A percentile compares a stretch with the other conserved stretches of the same genome.
Evolutionary conservation across 2,113 vertebrate genomes (phyloP).

Genomic region (Perca flavescens): DNA sequence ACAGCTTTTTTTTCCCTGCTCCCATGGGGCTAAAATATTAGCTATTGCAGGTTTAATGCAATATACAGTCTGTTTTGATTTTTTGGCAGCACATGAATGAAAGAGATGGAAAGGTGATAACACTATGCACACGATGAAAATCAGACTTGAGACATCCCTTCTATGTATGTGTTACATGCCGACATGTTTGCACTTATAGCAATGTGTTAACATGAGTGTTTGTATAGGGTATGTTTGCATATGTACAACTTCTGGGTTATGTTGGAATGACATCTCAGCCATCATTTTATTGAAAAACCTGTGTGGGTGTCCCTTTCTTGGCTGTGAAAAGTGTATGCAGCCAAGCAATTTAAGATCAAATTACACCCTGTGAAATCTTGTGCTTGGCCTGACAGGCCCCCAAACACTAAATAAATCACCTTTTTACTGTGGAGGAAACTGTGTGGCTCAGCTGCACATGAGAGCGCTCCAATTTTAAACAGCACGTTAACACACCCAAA

Average conservation of each 20-base stretch:
- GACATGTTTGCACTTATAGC: constrained; percentile 22
- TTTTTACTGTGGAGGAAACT: constrained; percentile 65
- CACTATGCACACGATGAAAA: background rate
- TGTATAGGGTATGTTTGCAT: constrained; percentile 28
- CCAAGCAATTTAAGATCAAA: constrained; percentile 73
- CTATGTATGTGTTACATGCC: constrained; percentile 26
- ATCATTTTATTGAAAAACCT: constrained; percentile 38
- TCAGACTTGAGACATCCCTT: constrained; percentile 10
- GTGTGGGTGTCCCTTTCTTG: constrained; percentile 47
- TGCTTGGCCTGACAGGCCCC: constrained; percentile 61
- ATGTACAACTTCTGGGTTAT: constrained; percentile 32
- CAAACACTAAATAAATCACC: constrained; percentile 75
- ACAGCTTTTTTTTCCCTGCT: background rate
- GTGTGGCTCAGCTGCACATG: constrained; percentile 59
- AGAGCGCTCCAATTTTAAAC: constrained; percentile 66
- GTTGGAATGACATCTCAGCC: constrained; percentile 46
- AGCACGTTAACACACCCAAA: constrained; percentile 49
- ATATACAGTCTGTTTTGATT: background rate
- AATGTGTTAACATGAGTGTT: constrained; percentile 42
- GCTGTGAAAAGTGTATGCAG: constrained; percentile 51
- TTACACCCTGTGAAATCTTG: constrained; percentile 65
- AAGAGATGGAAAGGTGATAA: background rate
- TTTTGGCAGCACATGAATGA: background rate
- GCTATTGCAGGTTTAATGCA: background rate
- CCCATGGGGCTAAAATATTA: background rate